Evolutionary conservation across 2,797 vertebrate genomes (phyloP), one percentile per base, ranked within the genome.

Genomic region (Bufotes viridis): DNA sequence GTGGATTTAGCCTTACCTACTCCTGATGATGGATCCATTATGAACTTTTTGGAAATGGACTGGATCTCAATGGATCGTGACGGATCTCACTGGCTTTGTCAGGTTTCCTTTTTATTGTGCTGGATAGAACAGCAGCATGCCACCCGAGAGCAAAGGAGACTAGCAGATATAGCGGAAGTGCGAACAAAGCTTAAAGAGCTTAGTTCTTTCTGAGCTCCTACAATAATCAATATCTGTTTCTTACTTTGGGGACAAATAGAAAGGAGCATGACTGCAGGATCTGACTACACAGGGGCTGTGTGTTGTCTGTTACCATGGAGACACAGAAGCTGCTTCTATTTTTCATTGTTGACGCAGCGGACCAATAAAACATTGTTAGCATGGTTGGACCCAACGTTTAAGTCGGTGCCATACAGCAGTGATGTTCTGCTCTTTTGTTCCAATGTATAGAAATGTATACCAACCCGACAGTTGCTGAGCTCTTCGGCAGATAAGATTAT

Each of bases 391-490:
- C 0, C 5, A n/a, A 3, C 49, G 49, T 24, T 53, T 55, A 13
- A 26, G 67, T n/a, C 75, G 17, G 8, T 24, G 2, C 26, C 10
- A 2, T 2, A 22, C 26, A 1, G 24, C 79, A 3, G 11, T 42
- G 60, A 42, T 81, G 79, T 12, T 57, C 78, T 60, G 57, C 17
- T 34, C 57, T 61, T 61, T 34, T 63, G 79, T 81, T 22, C n/a
- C 58, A 42, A 20, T 63, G 72, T 85, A 22, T 49, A 85, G 60
- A 76, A 58, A 42, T 18, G 61, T 67, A 69, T 89, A 96, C 97
- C 97, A 90, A 98, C 97, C 95, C 97, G 95, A 91, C 97, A 99
- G 93, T 98, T 98, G 94, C 97, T 98, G 91, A 99, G 96, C 90
- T 99, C 97, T 92, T 99, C 97, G 0, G 97, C 97, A 53, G 96